phyloP scores from a whole-genome alignment of 1,140 invertebrate species.

The Coptotermes formosanus region DNA sequence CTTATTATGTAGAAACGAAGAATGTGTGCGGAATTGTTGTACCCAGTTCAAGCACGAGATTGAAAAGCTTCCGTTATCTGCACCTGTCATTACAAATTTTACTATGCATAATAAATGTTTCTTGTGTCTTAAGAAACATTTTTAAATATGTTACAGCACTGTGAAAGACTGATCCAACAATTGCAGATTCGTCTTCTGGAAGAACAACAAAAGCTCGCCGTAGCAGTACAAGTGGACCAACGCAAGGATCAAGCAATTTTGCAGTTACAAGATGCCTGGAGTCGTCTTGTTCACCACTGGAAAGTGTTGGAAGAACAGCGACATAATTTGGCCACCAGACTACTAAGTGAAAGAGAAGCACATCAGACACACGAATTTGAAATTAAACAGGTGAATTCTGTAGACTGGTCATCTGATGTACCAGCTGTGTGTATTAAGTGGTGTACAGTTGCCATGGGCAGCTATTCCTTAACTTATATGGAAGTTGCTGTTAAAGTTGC shows the following conservation, averaged over 20 bases:
- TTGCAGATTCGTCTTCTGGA: conserved; percentile 70
- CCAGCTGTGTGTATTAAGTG: background rate
- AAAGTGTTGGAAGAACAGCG: conserved; percentile 48
- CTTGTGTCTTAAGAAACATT: background rate
- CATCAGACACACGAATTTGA: conserved; percentile 8
- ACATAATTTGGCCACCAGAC: conserved; percentile 42
- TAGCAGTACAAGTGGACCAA: conserved; percentile 71
- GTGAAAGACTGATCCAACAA: conserved; percentile 71
- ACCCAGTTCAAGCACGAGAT: too few species aligned
- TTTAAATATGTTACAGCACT: conserved; percentile 58
- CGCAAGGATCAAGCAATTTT: conserved; percentile 68
- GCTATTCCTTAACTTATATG: too few species aligned
- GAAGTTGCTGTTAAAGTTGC: too few species aligned
- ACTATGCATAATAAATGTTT: background rate
- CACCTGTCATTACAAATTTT: background rate
- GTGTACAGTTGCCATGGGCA: too few species aligned
- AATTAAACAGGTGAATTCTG: background rate
- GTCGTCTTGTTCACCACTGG: conserved; percentile 50
- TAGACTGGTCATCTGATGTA: background rate
- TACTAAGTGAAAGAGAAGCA: conserved; percentile 41
- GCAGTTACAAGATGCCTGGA: conserved; percentile 60
- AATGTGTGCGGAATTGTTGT: too few species aligned
- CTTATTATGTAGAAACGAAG: too few species aligned
- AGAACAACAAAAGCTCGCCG: conserved; percentile 73
- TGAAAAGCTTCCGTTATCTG: too few species aligned